These are phyloP conservation scores for Pheosia gnoma DNA, from an alignment of 2,888 invertebrate species.

Conservation along the genomic window DNA sequence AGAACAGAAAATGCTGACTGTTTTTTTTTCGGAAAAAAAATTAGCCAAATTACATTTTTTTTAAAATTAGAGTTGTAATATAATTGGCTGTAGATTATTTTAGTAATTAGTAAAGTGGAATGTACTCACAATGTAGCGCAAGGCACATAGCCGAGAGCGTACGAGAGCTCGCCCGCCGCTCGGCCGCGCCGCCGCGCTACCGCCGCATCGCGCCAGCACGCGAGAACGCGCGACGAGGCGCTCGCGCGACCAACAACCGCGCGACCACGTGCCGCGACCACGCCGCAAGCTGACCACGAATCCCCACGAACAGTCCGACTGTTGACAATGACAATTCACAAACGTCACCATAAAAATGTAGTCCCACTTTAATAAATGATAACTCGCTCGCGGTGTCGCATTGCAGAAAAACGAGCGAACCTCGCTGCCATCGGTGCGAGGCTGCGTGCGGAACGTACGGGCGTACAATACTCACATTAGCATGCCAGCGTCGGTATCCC, in stretches of 20 bases:
- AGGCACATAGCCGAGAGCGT: slow-evolving; percentile 83
- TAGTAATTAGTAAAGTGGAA: not conserved
- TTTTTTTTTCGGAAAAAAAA: too few species aligned
- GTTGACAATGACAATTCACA: slow-evolving; percentile 75
- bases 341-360: slow-evolving; percentile 36
- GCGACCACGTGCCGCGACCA: slow-evolving; percentile 45
- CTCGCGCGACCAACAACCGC: slow-evolving; percentile 37
- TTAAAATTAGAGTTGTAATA: too few species aligned
- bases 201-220: slow-evolving; percentile 60
- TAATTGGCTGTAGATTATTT: too few species aligned
- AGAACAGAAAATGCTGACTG: not conserved
- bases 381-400: slow-evolving; percentile 66
- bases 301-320: slow-evolving; percentile 79
- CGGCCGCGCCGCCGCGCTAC: slow-evolving; percentile 78
- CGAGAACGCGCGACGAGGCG: slow-evolving; percentile 53
- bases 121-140: slow-evolving; percentile 81
- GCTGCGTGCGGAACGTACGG: slow-evolving; percentile 8
- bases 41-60: too few species aligned
- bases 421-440: slow-evolving; percentile 11
- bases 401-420: slow-evolving; percentile 64
- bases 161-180: slow-evolving; percentile 73
- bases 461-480: slow-evolving; percentile 75
- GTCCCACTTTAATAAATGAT: slow-evolving; percentile 50
- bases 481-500: slow-evolving; percentile 80
- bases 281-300: slow-evolving; percentile 67